Base-by-base conservation (phyloP, 2,888 invertebrate genomes). In the Lochmaea capreae region DNA sequence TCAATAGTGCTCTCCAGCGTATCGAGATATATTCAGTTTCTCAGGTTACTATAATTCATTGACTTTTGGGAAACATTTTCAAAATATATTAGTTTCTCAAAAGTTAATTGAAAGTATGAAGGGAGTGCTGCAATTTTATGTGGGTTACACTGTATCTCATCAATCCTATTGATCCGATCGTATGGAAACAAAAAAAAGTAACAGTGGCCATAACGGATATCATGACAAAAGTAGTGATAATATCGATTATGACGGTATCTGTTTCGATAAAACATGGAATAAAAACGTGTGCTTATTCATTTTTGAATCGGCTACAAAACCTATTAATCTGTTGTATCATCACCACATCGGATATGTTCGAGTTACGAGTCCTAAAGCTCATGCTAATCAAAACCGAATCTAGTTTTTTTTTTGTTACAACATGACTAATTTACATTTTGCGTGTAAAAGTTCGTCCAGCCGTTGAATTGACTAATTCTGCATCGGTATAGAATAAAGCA, bases 401-500 rank as follows among this genome's bases (percentile, higher is more conserved):
- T 57, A 65, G 22, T 71, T 39, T 43, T 14, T 42, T 57, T 59
- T 72, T 72, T 59, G 26, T 14, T 26, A 22, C 66, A 66, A 62
- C 62, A 61, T 43, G 70, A 63, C 73, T 72, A 75, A 77, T 78
- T 78, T 78, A 73, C 77, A 78, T 78, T 76, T 73, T 70, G 63
- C 49, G 72, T 71, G 71, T 75, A 72, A 65, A 67, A 66, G 71
- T 75, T 68, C 63, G 70, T 67, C 75, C 76, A 75, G 67, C 70
- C 74, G 74, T 69, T 67, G 73, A 79, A 79, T 77, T 77, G 75
- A 76, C 78, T 76, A 76, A 77, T 77, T 77, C 54, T 58, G 69
- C 75, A 72, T 65, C 14, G 58, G 52, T 66, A 39, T 63, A 73
- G 58, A 76, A 62, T 76, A 71, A 68, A 68, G 71, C 65, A 74